A percentile compares a stretch with the other conserved stretches of the same genome.
Evolutionary conservation across 2,113 vertebrate species (phyloP).

Genomic region (Tetrao urogallus): DNA sequence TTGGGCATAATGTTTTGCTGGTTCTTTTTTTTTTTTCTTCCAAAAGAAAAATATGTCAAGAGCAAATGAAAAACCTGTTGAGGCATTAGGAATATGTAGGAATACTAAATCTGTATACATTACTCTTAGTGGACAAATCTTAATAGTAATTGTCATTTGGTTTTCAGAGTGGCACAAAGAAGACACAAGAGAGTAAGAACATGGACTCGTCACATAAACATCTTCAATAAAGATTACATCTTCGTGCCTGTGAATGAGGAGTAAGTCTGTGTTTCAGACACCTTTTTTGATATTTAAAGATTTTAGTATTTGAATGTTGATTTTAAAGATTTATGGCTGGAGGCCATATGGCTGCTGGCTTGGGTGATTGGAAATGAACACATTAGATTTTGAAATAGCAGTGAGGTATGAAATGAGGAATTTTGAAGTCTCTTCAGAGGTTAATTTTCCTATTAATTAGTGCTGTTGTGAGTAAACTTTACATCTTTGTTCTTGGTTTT

Average conservation of each 20-base stretch:
- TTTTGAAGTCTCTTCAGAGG: neutral
- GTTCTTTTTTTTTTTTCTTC: neutral
- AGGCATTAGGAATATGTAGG: neutral
- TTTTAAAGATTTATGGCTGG: neutral
- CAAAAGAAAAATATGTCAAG: neutral
- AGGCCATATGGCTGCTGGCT: neutral
- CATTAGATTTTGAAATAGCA: neutral
- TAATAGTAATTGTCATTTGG: neutral
- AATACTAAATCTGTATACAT: neutral
- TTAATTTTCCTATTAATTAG: neutral
- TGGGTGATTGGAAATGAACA: neutral
- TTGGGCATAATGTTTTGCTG: neutral
- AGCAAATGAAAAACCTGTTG: neutral
- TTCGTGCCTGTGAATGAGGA: constrained; percentile 98
- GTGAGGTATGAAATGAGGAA: neutral
- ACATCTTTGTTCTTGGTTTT: neutral
- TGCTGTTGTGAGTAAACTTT: neutral
- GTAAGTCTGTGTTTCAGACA: constrained; percentile 80
- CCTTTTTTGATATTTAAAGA: neutral
- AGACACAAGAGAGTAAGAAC: constrained; percentile 94
- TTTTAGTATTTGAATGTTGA: neutral
- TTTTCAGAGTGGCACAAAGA: constrained; percentile 83
- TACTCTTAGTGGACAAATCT: neutral
- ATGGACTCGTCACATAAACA: constrained; percentile 96
- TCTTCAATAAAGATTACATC: constrained; percentile 96